These are phyloP conservation scores for Gallinago paraguaiae DNA, from an alignment of 2,113 vertebrate species.

Conservation along the genomic window DNA sequence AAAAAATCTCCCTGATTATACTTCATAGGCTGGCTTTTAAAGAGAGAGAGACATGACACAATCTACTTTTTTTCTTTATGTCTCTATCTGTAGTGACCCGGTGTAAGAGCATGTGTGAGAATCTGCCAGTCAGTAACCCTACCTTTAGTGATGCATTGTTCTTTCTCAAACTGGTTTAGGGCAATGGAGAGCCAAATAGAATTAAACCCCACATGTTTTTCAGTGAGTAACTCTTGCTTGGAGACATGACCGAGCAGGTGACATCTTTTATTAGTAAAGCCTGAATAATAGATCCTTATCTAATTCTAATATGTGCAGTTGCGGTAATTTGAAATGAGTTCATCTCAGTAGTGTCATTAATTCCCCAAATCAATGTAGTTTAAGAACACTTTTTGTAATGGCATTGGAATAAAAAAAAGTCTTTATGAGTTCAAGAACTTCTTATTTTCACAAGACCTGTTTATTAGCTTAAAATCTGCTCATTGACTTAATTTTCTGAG, in stretches of 20 bases:
- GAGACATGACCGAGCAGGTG: not conserved
- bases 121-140: not conserved
- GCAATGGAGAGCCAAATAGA: not conserved
- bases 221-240: not conserved
- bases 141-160: not conserved
- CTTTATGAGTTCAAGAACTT: not conserved
- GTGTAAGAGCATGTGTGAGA: not conserved
- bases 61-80: not conserved
- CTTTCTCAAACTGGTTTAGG: not conserved
- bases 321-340: constrained; percentile 30
- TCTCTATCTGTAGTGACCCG: not conserved
- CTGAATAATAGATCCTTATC: not conserved
- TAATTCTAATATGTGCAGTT: not conserved
- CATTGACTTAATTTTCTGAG: not conserved
- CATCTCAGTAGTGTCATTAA: constrained; percentile 2
- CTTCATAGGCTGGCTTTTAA: not conserved
- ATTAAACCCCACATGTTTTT: not conserved
- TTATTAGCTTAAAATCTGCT: not conserved
- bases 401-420: not conserved
- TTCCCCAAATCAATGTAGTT: not conserved
- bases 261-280: not conserved
- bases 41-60: not conserved
- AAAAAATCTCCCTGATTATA: not conserved
- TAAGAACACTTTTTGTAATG: not conserved
- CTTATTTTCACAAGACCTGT: not conserved